Evolutionary conservation across 2,888 invertebrate genomes (phyloP), one percentile per base, ranked within the genome.

Genomic region (Rhingia campestris): DNA sequence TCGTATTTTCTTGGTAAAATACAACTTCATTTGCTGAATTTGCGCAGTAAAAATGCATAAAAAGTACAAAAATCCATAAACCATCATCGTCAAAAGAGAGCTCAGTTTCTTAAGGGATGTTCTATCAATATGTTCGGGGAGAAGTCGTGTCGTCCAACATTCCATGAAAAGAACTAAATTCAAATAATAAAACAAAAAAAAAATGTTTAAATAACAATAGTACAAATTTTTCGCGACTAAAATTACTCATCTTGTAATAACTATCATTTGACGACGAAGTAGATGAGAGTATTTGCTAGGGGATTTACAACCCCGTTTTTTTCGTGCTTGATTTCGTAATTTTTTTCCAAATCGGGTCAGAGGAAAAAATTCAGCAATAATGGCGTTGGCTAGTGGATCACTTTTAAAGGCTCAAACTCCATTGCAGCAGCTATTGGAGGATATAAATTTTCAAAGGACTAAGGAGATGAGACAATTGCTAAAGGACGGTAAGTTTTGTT

Each of bases 371-470:
- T 14, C 30, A 66, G n/a, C 7, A 79, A 73, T 22, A 73, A 87
- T 90, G 87, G 90, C 90, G 81, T 89, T 88, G 73, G 90, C 91
- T 69, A 91, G 91, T 72, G 90, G 90, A 61, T 89, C 89, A 75
- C 86, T 91, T 41, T 86, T 91, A 30, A 91, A 90, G 86, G 89
- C 90, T 33, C 91, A 91, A 81, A 96, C 96, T 37, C 95, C 96
- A 91, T 92, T 97, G 87, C 97, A 97, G 89, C 97, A 97, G 89
- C 92, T 97, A 73, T 92, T 97, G 80, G 97, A 97, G 90, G 97
- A 97, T 91, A 97, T 97, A 87, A 97, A 97, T 92, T 97, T 97
- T 89, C 97, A 97, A 91, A 93, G 97, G 86, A 97, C 97, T 66
- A 97, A 97, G 91, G 97, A 97, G 92, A 96, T 97, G 95, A 93